Evolutionary conservation across 2,797 vertebrate genomes (phyloP).

Genomic region (Semaprochilodus insignis): DNA sequence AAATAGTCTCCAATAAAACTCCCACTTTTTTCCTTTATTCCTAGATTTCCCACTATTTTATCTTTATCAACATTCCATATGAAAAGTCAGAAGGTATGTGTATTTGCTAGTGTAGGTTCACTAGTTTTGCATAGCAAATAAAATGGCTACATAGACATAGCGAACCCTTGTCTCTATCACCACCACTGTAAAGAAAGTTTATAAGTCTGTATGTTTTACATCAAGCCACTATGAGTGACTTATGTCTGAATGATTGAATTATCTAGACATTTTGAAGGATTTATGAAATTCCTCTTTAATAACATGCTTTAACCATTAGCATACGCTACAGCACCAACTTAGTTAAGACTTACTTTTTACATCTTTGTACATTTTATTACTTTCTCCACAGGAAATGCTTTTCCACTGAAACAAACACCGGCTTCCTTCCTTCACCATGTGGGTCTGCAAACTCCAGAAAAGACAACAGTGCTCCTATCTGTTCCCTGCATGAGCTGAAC

Average conservation of each 20-base stretch:
- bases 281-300: no score
- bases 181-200: not conserved
- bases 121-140: not conserved
- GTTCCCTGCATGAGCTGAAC: not conserved
- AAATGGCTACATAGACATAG: no score
- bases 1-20: no score
- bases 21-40: not conserved
- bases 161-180: not conserved
- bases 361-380: not conserved
- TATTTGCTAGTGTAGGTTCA: not conserved
- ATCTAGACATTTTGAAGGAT: no score
- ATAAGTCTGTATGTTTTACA: no score
- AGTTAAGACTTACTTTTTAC: not conserved
- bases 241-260: no score
- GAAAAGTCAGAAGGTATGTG: not conserved
- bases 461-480: slow-evolving; percentile 2
- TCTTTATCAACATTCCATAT: not conserved
- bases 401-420: not conserved
- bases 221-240: no score
- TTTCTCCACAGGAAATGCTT: not conserved
- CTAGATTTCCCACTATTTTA: not conserved
- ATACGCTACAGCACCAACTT: no score
- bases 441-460: not conserved
- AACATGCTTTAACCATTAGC: no score
- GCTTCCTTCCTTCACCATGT: no score